Base-by-base conservation (phyloP, 2,113 vertebrate genomes). In the Myotis davidii region DNA sequence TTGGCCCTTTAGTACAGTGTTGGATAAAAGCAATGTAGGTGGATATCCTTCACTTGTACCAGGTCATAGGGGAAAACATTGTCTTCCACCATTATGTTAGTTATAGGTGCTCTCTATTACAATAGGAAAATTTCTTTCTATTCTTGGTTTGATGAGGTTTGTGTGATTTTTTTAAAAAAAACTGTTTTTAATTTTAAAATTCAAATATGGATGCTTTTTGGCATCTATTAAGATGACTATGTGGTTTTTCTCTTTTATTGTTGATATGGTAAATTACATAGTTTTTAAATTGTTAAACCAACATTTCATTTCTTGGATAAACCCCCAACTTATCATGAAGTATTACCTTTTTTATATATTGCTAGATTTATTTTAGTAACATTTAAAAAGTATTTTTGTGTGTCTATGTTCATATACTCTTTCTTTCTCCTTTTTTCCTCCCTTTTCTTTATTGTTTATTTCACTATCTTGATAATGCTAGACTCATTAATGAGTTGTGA, bases 231-330 rank as follows among this genome's bases (percentile, higher is more conserved):
- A 83, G 17, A 83, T 59, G 21, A 29, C 78, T 61, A 23, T 82
- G 29, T 21, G 76, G 78, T 86, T 94, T 21, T 16, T 48, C 76
- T 76, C 83, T 34, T 27, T 12, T 78, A 89, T 9, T 18, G 4
- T 72, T 78, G 21, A 77, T 86, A 52, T 45, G 21, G 42, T 78
- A 79, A 93, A 79, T 90, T 67, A 84, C 23, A 78, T 34, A 78
- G 27, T 96, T 42, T 93, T 85, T 64, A 25, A 81, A 74, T 82
- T 88, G 5, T 85, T 85, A 72, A 82, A 17, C 17, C 54, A 96
- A 56, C n/a, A 89, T 79, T 72, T 34, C 29, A 88, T 73, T 90
- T 42, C 48, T 96, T 88, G 25, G 27, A 37, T 95, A 95, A 93
- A 70, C 37, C 23, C 34, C 54, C 77, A 95, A 54, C 9, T 69